Conservation (phyloP, 2,888 invertebrate genomes). For the Pollenia griseotomentosa region DNA sequence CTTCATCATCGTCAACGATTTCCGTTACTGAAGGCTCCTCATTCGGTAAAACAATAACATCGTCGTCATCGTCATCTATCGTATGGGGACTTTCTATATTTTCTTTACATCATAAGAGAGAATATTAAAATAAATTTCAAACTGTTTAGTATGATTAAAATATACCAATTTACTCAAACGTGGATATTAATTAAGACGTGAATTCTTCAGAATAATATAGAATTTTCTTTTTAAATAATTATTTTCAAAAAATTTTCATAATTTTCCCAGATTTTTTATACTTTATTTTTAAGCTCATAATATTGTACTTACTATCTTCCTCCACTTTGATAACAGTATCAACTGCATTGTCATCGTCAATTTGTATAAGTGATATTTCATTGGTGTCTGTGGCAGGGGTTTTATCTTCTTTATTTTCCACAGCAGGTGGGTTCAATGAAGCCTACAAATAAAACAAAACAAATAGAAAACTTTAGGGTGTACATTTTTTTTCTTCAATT, state of each 20-base stretch:
- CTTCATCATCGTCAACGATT: constrained; percentile 85
- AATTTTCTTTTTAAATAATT: no score
- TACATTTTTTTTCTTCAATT: neutral
- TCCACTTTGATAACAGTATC: constrained; percentile 81
- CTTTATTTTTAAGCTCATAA: neutral
- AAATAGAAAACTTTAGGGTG: neutral
- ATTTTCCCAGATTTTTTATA: neutral
- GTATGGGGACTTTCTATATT: neutral
- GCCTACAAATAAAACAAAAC: constrained; percentile 71
- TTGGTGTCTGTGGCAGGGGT: constrained; percentile 32
- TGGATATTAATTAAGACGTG: neutral
- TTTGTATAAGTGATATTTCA: constrained; percentile 68
- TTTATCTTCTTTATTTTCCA: constrained; percentile 67
- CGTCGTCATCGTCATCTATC: constrained; percentile 85
- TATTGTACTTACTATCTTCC: constrained; percentile 72
- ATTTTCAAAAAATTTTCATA: no score
- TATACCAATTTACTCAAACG: neutral
- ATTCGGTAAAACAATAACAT: constrained; percentile 88
- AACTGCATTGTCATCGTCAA: constrained; percentile 81
- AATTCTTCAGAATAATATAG: no score
- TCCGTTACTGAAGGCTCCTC: constrained; percentile 88
- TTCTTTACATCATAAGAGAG: constrained; percentile 33
- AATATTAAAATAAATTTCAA: neutral
- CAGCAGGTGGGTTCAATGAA: constrained; percentile 80
- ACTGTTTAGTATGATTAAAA: neutral